Conservation (phyloP, 2,113 vertebrate species). For the Macroglossus sobrinus region DNA sequence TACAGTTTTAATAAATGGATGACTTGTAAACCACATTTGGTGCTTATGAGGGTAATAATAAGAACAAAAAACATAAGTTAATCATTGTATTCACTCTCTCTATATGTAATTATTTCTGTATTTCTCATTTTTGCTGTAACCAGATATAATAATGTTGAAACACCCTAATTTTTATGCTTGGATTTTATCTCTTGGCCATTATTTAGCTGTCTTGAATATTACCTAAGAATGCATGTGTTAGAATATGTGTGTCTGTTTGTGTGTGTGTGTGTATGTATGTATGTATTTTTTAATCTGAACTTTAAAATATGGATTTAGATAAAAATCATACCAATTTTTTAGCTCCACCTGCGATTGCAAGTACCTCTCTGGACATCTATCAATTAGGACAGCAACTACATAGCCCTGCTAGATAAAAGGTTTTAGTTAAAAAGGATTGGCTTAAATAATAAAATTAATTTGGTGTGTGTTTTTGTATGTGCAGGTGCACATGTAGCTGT, state of each 20-base stretch:
- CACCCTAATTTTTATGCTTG: background rate
- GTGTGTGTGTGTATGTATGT: too few relatives aligned
- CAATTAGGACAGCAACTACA: background rate
- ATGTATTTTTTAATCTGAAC: background rate
- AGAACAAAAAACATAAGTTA: background rate
- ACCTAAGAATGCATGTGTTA: background rate
- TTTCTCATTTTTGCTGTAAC: background rate
- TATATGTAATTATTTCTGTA: background rate
- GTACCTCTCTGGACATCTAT: background rate
- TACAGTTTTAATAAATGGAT: background rate
- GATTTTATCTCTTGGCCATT: background rate
- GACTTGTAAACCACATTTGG: background rate
- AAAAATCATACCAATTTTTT: background rate
- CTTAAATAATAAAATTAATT: background rate
- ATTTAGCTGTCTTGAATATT: background rate
- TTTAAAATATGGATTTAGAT: constrained; percentile 33
- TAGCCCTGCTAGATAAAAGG: background rate
- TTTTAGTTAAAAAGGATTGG: background rate
- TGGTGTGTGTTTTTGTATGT: too few relatives aligned
- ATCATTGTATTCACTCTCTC: background rate
- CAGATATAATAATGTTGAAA: background rate
- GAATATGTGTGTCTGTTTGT: background rate
- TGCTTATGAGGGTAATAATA: background rate
- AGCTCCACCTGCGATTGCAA: background rate
- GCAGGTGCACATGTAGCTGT: background rate